Evolutionary conservation across 2,113 vertebrate genomes (phyloP), one percentile per base, ranked within the genome.

Genomic region (Panthera tigris): DNA sequence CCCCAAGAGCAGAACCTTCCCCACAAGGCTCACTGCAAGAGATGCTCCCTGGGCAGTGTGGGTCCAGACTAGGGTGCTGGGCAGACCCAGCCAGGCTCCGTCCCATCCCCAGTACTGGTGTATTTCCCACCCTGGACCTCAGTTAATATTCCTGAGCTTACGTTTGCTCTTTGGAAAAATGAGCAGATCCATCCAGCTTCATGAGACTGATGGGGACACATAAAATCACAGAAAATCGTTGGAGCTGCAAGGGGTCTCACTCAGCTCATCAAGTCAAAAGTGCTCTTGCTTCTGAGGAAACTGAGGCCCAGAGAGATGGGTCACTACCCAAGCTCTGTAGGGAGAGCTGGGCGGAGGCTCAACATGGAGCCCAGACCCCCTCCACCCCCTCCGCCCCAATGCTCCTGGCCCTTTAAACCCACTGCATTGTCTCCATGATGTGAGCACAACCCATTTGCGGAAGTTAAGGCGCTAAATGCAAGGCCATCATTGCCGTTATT

Each of bases 391-490:
- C 1, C 45, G 45, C 8, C 45, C 45, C 45, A 45, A 1, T 45
- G 45, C 1, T 45, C 13, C 0, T 4, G 7, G 48, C 33, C 27
- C 7, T 5, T 19, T 12, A 52, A 65, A 14, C 16, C 65, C 25
- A 1, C 0, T 0, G 8, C 1, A 0, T 50, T 15, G 3, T 27
- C 29, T 48, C 18, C 19, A 0, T 6, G 0, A 0, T 0, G 0
- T 15, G 0, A 7, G 15, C 80, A 73, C 8, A 31, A 25, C 68
- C 19, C 0, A 48, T 27, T 14, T 3, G 16, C 0, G 0, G 69
- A 74, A 71, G 39, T 36, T 1, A 48, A 69, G 48, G 61, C 11
- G 6, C 78, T 9, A 0, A 10, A 10, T 2, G 5, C 29, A 71
- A 48, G 55, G 66, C 15, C 0, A 1, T 27, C 4, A 0, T 19